Evolutionary conservation across 2,113 vertebrate genomes (phyloP).

Genomic region (Gavia stellata): DNA sequence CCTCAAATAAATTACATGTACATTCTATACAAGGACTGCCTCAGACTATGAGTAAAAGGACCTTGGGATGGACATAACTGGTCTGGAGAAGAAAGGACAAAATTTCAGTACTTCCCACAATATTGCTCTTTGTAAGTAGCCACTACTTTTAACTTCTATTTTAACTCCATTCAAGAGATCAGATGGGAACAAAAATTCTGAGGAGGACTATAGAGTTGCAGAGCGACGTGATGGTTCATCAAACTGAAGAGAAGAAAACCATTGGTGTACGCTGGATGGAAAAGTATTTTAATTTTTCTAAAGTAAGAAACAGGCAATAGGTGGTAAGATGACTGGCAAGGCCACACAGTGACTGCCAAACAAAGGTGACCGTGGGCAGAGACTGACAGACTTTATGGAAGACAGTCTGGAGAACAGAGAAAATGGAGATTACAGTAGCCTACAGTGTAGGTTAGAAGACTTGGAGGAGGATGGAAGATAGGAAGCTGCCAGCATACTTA

Average conservation of each 20-base stretch:
- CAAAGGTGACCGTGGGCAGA: not conserved
- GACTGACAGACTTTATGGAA: not conserved
- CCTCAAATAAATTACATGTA: not conserved
- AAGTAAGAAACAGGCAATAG: not conserved
- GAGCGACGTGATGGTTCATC: not conserved
- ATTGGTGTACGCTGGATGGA: not conserved
- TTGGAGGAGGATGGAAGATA: not conserved
- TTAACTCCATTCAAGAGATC: not conserved
- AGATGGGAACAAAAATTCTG: not conserved
- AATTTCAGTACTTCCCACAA: not conserved
- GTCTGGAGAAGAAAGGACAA: not conserved
- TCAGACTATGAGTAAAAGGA: not conserved
- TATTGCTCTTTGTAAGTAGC: not conserved
- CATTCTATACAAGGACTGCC: not conserved
- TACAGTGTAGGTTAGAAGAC: not conserved
- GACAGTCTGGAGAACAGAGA: not conserved
- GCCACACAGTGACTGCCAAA: not conserved
- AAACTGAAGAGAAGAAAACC: not conserved
- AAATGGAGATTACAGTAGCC: not conserved
- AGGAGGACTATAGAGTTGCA: not conserved
- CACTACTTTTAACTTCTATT: not conserved
- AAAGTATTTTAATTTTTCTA: not conserved
- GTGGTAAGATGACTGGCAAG: not conserved
- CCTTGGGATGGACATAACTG: not conserved
- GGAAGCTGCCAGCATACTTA: not conserved